Evolutionary conservation across 2,113 vertebrate species (phyloP), one percentile per base, ranked within the genome.

Genomic region (Syngnathus typhle): DNA sequence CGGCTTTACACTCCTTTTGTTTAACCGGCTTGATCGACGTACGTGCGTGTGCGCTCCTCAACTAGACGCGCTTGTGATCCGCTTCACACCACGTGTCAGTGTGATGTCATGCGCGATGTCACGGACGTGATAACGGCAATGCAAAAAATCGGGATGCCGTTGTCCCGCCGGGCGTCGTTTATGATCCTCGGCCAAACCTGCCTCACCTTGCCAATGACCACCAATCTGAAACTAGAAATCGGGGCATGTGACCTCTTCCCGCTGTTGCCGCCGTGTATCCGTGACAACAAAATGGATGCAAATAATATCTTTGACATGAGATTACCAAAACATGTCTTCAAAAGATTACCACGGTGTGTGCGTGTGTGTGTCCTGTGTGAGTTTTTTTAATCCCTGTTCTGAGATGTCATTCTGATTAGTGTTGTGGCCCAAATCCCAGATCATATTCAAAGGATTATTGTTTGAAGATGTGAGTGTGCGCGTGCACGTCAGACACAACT

Each of bases 1-100:
- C 32, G 68, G 84, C 81, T 86, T 82, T 84, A 78, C 65, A 55
- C 76, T 82, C 73, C 74, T 79, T 86, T 86, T 86, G 84, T 86
- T 84, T 80, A 83, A 78, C 43, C 2, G 68, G 73, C 52, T 52
- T 76, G 74, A 84, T 81, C 46, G 12, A 15, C 46, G 46, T 16
- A 15, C 46, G 46, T 15, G 12, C 10, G 46, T 18, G 13, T 46
- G 44, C 10, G 46, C 15, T 47, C 46, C 46, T 47, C 9, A 43
- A 43, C 11, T 43, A 2, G 41, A 11, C 41, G 11, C 41, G 11
- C 41, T 43, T 43, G 41, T 43, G 7, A 43, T 43, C 8, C 41
- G 11, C 11, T 43, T 43, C 8, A 9, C 11, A 11, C 8, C 41
- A 43, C 11, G 41, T 43, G 8, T 41, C 5, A 41, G 11, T 43